Base-by-base conservation (phyloP, 2,888 invertebrate species). In the Pilophorus perplexus region DNA sequence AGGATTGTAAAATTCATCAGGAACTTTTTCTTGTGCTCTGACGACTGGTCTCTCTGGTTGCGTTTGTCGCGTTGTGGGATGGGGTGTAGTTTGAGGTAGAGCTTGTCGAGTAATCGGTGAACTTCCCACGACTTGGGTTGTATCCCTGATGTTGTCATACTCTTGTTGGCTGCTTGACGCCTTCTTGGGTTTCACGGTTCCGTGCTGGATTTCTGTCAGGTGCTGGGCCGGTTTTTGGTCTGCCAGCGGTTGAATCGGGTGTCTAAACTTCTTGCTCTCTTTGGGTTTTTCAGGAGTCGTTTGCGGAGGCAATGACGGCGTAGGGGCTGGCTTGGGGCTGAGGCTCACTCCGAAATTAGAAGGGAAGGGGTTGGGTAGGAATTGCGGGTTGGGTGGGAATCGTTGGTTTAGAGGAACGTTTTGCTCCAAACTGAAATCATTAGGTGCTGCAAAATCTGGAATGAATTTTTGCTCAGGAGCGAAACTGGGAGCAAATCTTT, bases 101-200 rank as follows among this genome's bases (percentile, higher is more conserved):
- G 59, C 40, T 18, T 23, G 40, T n/a, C 44, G 25, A 22, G 23
- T 42, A 14, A 18, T 8, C 2, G 59, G 59, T 6, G 44, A 22
- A 27, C 44, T 25, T 3, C 42, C 16, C 14, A 23, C 22, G 48
- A 66, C 48, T 23, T 68, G 66, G 18, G 60, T 55, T 3, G 52
- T 62, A 25, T 66, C 37, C 74, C 74, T 66, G 75, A 76, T 28
- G 74, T 73, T 38, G 72, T 70, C 38, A 74, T 74, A 10, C 64
- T 71, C 50, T 72, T 73, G 42, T 74, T 74, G 44, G 57, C 67
- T 52, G 71, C 71, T 38, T 72, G 74, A 37, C 76, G 76, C 44
- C 20, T 42, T 54, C 20, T 54, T 54, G 1, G 40, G 12, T 54
- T 65, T 54, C 1, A 42, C 16, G 3, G 16, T 22, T 3, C 42